Conservation (phyloP, 2,888 invertebrate genomes). For the Drosophila koepferae region DNA sequence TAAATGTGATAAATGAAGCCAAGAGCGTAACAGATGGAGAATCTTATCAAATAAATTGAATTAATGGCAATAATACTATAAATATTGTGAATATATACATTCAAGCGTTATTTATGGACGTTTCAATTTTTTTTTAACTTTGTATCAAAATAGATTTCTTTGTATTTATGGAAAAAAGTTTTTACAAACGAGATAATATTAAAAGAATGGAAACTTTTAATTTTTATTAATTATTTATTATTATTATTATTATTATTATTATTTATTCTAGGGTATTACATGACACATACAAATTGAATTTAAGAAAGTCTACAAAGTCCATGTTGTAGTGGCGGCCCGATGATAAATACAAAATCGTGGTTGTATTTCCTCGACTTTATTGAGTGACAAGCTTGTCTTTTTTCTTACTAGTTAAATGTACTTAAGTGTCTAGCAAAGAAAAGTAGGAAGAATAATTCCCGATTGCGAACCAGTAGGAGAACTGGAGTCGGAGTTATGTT, state of each 20-base stretch:
- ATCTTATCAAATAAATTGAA: neutral
- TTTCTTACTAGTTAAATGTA: too few relatives aligned
- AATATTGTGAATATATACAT: neutral
- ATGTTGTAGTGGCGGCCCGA: too few relatives aligned
- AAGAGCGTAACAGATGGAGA: neutral
- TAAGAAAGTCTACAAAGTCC: neutral
- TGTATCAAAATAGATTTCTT: neutral
- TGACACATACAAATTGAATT: neutral
- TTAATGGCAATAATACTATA: neutral
- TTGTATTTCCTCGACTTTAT: too few relatives aligned
- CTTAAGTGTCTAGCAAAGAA: too few relatives aligned
- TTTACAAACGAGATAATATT: neutral
- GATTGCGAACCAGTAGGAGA: too few relatives aligned
- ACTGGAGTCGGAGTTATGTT: too few relatives aligned
- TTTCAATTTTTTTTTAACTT: neutral
- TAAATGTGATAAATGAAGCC: neutral
- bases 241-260: too few relatives aligned
- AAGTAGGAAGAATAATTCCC: too few relatives aligned
- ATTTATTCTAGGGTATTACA: constrained; percentile 15
- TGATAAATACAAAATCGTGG: too few relatives aligned
- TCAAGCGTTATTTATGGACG: neutral
- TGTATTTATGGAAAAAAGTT: neutral
- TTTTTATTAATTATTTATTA: neutral
- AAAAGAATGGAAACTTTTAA: neutral
- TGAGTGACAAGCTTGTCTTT: too few relatives aligned